A percentile compares a stretch with the other conserved stretches of the same genome.
phyloP scores from a whole-genome alignment of 2,113 vertebrate species.

The Mirza zaza region DNA sequence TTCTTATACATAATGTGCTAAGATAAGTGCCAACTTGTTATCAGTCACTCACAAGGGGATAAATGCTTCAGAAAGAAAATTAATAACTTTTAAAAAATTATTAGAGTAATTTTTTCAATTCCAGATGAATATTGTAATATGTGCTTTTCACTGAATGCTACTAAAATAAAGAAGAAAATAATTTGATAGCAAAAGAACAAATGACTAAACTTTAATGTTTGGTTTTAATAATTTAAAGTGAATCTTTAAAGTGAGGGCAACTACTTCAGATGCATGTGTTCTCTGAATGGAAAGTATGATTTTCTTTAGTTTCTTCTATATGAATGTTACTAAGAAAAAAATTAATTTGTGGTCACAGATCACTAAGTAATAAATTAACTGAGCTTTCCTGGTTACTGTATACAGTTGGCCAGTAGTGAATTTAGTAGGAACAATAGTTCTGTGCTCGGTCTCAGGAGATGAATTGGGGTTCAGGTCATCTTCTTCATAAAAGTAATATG shows the following conservation, averaged over 20 bases:
- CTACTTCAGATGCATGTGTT: not conserved
- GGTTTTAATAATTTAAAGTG: not conserved
- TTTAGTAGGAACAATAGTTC: not conserved
- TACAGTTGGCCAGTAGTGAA: not conserved
- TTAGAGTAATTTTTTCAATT: not conserved
- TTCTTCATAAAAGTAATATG: not conserved
- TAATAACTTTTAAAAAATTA: not conserved
- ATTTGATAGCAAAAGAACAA: not conserved
- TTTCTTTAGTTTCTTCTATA: not conserved
- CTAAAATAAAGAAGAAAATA: not conserved
- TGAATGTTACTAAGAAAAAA: not conserved
- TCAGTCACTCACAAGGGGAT: not conserved
- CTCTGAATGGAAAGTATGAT: not conserved
- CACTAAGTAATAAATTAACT: not conserved
- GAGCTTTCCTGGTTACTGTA: not conserved
- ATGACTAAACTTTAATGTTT: not conserved
- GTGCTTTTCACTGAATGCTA: not conserved
- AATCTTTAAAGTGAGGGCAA: not conserved
- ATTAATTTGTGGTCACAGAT: not conserved
- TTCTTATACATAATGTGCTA: not conserved
- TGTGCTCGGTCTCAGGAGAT: not conserved
- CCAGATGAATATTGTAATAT: not conserved
- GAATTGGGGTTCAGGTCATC: not conserved
- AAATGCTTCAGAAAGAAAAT: conserved; percentile 25
- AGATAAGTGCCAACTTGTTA: not conserved